phyloP scores from a whole-genome alignment of 2,888 invertebrate genomes.

The Lasioglossum figueresi region DNA sequence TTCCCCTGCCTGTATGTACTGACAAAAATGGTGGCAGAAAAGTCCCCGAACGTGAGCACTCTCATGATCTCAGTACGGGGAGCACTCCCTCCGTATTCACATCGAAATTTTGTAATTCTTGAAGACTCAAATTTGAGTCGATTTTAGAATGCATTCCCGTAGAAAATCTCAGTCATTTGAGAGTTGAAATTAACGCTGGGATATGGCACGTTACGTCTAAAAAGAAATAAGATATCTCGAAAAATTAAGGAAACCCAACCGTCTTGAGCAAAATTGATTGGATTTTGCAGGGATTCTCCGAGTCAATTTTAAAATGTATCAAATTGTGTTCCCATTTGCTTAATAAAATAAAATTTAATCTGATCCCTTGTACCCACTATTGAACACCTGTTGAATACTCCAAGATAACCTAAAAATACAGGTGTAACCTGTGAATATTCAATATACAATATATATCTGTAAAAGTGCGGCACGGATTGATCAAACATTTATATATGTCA shows the following conservation, averaged over 20 bases:
- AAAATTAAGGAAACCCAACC: not conserved
- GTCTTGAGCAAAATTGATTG: not conserved
- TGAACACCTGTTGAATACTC: not conserved
- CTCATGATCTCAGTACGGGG: too few species aligned
- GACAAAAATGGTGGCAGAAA: too few species aligned
- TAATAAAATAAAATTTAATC: not conserved
- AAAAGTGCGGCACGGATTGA: not conserved
- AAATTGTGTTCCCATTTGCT: not conserved
- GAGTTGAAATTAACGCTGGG: not conserved
- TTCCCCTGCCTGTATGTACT: too few species aligned
- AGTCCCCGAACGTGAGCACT: too few species aligned
- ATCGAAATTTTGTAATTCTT: too few species aligned
- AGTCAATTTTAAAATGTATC: not conserved
- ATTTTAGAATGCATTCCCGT: not conserved
- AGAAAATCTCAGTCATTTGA: not conserved
- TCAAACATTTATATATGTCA: not conserved
- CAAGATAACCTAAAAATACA: not conserved
- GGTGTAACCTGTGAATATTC: not conserved
- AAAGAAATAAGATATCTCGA: not conserved
- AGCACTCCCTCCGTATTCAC: too few species aligned
- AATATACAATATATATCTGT: not conserved
- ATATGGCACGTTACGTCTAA: too few species aligned
- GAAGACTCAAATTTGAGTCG: too few species aligned
- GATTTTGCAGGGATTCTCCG: not conserved
- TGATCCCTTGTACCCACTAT: not conserved